Evolutionary conservation across 2,797 vertebrate species (phyloP).

Genomic region (Pseudochirops cupreus): DNA sequence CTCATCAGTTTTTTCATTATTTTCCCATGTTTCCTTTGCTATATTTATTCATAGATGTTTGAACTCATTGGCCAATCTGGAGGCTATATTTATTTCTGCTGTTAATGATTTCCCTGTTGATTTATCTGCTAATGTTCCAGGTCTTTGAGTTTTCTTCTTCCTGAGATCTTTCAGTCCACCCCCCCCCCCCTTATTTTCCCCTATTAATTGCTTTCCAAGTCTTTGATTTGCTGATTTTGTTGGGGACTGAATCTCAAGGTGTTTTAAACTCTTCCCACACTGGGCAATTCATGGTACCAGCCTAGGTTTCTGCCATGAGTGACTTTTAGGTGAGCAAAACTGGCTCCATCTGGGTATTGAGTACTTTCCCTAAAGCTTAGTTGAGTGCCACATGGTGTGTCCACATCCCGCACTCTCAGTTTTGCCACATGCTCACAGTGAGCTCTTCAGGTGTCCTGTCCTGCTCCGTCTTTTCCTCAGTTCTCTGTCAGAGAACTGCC

Average conservation of each 20-base stretch:
- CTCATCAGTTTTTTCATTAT: neutral
- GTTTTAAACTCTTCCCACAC: neutral
- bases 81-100: neutral
- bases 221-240: neutral
- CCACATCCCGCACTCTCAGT: neutral
- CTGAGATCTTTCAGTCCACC: neutral
- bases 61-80: neutral
- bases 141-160: neutral
- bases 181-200: neutral
- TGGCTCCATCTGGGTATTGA: neutral
- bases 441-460: neutral
- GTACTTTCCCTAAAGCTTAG: neutral
- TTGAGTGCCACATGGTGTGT: neutral
- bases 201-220: neutral
- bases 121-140: neutral
- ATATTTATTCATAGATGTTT: neutral
- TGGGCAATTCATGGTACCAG: neutral
- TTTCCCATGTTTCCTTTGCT: neutral
- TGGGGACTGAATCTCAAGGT: neutral
- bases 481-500: neutral
- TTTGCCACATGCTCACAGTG: neutral
- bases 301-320: neutral
- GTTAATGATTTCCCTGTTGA: neutral
- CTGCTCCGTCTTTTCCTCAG: neutral
- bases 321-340: neutral